phyloP scores from a whole-genome alignment of 2,113 vertebrate genomes.

The Vulpes ferrilata region DNA sequence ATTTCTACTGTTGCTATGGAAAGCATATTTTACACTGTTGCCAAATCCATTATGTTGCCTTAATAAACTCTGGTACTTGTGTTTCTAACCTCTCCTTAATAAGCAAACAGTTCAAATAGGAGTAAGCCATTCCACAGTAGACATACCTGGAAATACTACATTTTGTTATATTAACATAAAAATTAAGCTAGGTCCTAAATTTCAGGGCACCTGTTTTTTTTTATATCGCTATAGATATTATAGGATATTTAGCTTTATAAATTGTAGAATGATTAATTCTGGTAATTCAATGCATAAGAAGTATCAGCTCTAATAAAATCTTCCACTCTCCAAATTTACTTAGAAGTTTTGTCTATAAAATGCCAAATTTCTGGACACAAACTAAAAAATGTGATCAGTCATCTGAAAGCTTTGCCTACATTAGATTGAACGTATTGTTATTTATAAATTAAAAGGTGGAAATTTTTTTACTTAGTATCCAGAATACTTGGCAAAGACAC shows the following conservation, averaged over 20 bases:
- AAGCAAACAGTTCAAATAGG: not conserved
- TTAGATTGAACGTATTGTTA: not conserved
- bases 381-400: not conserved
- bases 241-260: not conserved
- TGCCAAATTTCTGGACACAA: not conserved
- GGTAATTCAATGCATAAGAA: not conserved
- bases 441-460: not conserved
- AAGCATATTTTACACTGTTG: not conserved
- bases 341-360: not conserved
- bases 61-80: not conserved
- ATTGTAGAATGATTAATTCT: not conserved
- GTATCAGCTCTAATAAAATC: not conserved
- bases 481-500: not conserved
- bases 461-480: not conserved
- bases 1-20: not conserved
- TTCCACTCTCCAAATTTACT: not conserved
- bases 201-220: not conserved
- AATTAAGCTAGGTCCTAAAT: not conserved
- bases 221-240: not conserved
- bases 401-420: not conserved
- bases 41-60: not conserved
- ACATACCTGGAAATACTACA: not conserved
- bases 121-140: not conserved
- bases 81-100: not conserved
- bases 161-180: not conserved